These are phyloP conservation scores for Callimorpha dominula DNA, from an alignment of 2,888 invertebrate species.

Conservation along the genomic window DNA sequence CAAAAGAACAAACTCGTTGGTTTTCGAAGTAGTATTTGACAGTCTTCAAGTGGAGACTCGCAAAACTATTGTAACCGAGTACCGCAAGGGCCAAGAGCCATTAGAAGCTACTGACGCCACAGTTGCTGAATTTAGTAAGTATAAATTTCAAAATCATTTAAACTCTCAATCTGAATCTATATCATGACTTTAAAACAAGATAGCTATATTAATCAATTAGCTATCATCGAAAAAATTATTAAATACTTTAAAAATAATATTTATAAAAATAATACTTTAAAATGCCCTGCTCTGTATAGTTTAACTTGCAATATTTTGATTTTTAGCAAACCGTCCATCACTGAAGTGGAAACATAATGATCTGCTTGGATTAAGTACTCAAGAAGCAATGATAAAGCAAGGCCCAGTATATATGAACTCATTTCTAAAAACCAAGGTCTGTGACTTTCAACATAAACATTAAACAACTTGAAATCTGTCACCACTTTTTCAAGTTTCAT, in stretches of 20 bases:
- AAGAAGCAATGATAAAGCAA: conserved; percentile 2
- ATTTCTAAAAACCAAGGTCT: conserved; percentile 10
- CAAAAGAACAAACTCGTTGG: conserved; percentile 49
- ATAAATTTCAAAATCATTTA: background rate
- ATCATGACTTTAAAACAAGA: background rate
- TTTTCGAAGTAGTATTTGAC: conserved; percentile 51
- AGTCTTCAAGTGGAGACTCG: conserved; percentile 39
- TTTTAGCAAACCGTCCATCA: background rate
- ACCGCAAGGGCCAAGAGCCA: conserved; percentile 56
- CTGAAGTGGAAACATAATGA: background rate
- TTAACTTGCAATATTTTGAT: background rate
- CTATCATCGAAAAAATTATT: too few relatives aligned
- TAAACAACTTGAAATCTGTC: background rate
- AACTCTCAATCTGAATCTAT: background rate
- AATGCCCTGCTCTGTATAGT: background rate
- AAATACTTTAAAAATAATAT: too few relatives aligned
- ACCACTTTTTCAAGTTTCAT: too few relatives aligned
- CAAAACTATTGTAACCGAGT: conserved; percentile 43
- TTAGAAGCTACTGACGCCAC: conserved; percentile 43
- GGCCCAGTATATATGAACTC: background rate
- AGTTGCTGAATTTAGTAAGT: conserved; percentile 50
- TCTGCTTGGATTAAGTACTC: background rate
- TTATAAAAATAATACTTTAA: background rate
- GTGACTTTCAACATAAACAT: background rate
- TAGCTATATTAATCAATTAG: too few relatives aligned